These are phyloP conservation scores for Heliothis subflexa DNA, from an alignment of 1,140 invertebrate species.

Conservation along the genomic window DNA sequence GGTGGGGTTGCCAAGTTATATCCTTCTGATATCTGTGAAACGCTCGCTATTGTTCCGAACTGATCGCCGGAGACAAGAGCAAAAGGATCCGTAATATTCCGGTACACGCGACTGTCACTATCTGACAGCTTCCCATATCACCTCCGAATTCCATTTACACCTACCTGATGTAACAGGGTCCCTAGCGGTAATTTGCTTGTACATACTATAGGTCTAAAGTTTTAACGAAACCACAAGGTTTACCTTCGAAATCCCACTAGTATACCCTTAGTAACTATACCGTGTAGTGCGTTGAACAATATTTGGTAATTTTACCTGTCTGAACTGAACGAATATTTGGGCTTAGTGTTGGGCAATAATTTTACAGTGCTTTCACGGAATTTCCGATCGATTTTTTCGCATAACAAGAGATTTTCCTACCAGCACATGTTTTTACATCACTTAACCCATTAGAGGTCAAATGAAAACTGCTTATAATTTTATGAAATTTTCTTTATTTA, in stretches of 20 bases:
- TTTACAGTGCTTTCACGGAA: too few relatives aligned
- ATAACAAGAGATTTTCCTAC: too few relatives aligned
- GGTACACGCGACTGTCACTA: constrained; percentile 16
- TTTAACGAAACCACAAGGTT: constrained; percentile 30
- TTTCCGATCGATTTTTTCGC: too few relatives aligned
- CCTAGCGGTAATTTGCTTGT: neutral
- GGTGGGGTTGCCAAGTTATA: constrained; percentile 10
- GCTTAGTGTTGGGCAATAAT: too few relatives aligned
- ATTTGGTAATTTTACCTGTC: constrained; percentile 42
- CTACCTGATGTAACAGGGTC: neutral
- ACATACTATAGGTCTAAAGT: constrained; percentile 27
- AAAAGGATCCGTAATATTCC: constrained; percentile 13
- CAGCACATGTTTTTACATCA: too few relatives aligned
- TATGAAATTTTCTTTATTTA: too few relatives aligned
- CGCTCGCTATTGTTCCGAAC: constrained; percentile 27
- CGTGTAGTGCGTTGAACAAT: constrained; percentile 24
- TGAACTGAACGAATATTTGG: constrained; percentile 22
- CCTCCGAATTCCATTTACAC: neutral
- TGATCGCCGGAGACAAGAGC: neutral
- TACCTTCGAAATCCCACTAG: constrained; percentile 34
- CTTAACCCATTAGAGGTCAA: too few relatives aligned
- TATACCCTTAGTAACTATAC: constrained; percentile 8
- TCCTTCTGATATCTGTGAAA: constrained; percentile 12
- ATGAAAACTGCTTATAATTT: too few relatives aligned
- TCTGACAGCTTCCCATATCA: neutral